Base-by-base conservation (phyloP, 2,888 invertebrate genomes). In the Capitulum mitella region DNA sequence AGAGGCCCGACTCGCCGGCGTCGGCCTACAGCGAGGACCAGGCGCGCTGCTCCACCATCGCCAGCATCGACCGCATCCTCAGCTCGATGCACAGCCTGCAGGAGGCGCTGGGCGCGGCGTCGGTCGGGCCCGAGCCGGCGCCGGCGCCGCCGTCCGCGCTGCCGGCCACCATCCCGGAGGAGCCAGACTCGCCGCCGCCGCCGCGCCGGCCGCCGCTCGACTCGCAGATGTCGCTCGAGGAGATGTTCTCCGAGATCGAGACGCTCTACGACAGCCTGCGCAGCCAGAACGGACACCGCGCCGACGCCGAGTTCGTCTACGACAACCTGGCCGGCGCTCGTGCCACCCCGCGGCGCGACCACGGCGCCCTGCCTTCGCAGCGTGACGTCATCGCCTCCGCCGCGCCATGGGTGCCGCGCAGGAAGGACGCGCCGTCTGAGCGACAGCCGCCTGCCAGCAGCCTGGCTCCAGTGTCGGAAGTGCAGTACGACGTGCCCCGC, bases 1-100 rank as follows among this genome's bases (percentile, higher is more conserved):
- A 37, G 22, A 5, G 70, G 40, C 70, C 70, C 26, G 70, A 29
- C 37, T 70, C 70, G 12, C 70, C 70, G 10, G 40, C 70, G 1
- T 70, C 70, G 26, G 70, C 70, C 37, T 70, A 70, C 37, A 70
- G 70, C 26, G 70, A 70, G 37, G 70, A 70, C 70, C 70, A 70
- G 70, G 40, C 70, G 37, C 37, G 40, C 5, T 40, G 26, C 37
- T 70, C 70, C 26, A 70, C 70, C 12, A 70, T 70, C 22, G 70
- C 70, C 22, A 70, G 70, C 70, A 70, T 70, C 70, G 70, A 70
- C 70, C 37, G 40, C 26, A 70, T 70, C 37, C 70, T 70, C 26
- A 70, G 70, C 26, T 70, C 70, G 40, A 70, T 70, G 70, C 70
- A 70, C 70, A 37, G 70, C 26, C 70, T 70, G 70, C 70, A 40